Conservation (phyloP, 2,113 vertebrate genomes). For the Promerops cafer region DNA sequence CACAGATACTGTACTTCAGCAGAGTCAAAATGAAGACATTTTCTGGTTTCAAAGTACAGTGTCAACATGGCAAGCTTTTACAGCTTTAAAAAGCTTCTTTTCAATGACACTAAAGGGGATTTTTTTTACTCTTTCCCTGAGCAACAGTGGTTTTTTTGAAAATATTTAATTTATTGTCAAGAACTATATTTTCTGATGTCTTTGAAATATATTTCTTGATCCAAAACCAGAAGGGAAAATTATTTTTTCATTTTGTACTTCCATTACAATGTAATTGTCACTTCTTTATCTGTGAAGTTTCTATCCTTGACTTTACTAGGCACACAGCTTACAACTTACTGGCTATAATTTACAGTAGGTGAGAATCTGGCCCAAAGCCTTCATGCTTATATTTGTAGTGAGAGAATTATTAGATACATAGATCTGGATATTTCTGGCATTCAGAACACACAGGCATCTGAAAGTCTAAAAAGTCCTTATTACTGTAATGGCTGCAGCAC, state of each 20-base stretch:
- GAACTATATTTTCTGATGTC: background rate
- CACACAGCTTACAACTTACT: background rate
- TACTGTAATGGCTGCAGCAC: background rate
- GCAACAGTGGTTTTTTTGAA: background rate
- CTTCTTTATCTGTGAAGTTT: background rate
- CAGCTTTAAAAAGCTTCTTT: background rate
- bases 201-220: background rate
- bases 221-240: background rate
- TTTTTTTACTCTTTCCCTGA: background rate
- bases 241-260: background rate
- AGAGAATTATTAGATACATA: background rate
- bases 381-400: background rate
- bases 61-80: background rate
- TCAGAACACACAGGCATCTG: background rate
- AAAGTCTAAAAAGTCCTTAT: background rate
- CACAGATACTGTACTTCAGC: constrained; percentile 12
- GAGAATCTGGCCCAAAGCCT: background rate
- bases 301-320: background rate
- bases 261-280: background rate
- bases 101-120: background rate
- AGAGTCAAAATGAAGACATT: background rate
- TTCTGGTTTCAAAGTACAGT: background rate
- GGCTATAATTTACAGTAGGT: background rate
- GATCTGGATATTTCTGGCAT: background rate
- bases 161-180: background rate